Percentiles rank a stretch among this genome's conserved stretches.
Conservation (phyloP, 1,140 invertebrate species). For the Danaus melanippus region DNA sequence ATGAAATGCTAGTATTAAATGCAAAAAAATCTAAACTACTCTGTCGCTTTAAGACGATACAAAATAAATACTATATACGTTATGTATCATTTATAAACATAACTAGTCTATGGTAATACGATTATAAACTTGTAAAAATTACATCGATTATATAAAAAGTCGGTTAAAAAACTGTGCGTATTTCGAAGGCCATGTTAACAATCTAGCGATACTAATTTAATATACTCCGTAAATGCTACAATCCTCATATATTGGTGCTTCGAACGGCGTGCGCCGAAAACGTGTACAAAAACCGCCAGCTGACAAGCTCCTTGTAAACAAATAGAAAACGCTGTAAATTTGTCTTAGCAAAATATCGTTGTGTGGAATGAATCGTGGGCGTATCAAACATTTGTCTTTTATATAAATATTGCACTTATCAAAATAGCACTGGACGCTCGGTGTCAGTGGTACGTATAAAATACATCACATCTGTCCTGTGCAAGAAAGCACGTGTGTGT, state of each 20-base stretch:
- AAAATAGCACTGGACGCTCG: constrained; percentile 16
- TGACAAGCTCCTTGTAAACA: constrained; percentile 41
- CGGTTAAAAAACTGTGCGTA: constrained; percentile 35
- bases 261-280: neutral
- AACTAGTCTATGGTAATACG: constrained; percentile 22
- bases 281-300: neutral
- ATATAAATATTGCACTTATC: constrained; percentile 25
- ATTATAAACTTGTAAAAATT: constrained; percentile 39
- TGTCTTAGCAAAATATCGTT: constrained; percentile 57
- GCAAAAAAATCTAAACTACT: constrained; percentile 16
- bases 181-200: constrained; percentile 20
- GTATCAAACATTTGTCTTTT: constrained; percentile 33
- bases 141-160: constrained; percentile 26
- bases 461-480: constrained; percentile 21
- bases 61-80: constrained; percentile 20
- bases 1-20: constrained; percentile 21
- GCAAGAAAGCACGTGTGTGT: constrained; percentile 1
- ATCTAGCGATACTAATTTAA: constrained; percentile 16
- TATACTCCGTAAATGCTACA: constrained; percentile 12
- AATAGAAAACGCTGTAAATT: constrained; percentile 44
- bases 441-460: constrained; percentile 9
- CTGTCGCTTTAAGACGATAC: constrained; percentile 13
- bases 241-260: neutral
- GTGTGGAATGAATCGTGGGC: constrained; percentile 52
- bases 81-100: constrained; percentile 12